Percentiles rank a stretch among this genome's conserved stretches.
Evolutionary conservation across 2,113 vertebrate species (phyloP).

Genomic region (Aspidoscelis tigris): DNA sequence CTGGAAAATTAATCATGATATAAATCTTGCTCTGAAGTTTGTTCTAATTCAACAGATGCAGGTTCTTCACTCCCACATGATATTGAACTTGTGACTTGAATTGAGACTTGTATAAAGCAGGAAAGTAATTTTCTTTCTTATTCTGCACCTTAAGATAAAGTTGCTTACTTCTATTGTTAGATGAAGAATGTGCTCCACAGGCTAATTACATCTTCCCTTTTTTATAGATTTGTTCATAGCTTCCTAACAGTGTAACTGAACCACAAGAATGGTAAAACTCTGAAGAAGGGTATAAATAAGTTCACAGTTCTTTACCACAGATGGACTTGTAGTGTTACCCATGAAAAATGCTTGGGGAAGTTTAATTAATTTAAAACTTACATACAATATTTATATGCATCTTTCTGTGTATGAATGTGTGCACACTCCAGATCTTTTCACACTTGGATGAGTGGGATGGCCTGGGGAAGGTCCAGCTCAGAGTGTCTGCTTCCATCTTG

Average conservation of each 20-base stretch:
- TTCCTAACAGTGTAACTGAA: slow-evolving; percentile 46
- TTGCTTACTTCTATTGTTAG: slow-evolving; percentile 52
- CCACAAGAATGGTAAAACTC: not conserved
- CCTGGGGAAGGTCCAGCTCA: no score
- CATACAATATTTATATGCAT: not conserved
- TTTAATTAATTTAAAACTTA: not conserved
- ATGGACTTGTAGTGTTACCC: not conserved
- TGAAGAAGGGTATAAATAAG: not conserved
- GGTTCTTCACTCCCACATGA: not conserved
- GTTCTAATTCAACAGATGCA: not conserved
- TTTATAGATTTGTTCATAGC: slow-evolving; percentile 47
- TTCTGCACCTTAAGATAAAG: slow-evolving; percentile 26
- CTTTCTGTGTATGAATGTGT: no score
- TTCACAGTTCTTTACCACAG: not conserved
- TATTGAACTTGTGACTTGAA: not conserved
- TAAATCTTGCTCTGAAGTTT: not conserved
- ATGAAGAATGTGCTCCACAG: slow-evolving; percentile 47
- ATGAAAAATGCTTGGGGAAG: not conserved
- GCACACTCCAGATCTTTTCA: no score
- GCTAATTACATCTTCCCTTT: slow-evolving; percentile 52
- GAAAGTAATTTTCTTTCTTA: slow-evolving; percentile 45
- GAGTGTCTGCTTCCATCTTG: no score
- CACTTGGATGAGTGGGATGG: no score
- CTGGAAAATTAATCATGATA: not conserved
- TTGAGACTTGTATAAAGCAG: slow-evolving; percentile 27